A percentile compares a stretch with the other conserved stretches of the same genome.
Conservation (phyloP, 2,797 vertebrate species). For the Cyclopterus lumpus region DNA sequence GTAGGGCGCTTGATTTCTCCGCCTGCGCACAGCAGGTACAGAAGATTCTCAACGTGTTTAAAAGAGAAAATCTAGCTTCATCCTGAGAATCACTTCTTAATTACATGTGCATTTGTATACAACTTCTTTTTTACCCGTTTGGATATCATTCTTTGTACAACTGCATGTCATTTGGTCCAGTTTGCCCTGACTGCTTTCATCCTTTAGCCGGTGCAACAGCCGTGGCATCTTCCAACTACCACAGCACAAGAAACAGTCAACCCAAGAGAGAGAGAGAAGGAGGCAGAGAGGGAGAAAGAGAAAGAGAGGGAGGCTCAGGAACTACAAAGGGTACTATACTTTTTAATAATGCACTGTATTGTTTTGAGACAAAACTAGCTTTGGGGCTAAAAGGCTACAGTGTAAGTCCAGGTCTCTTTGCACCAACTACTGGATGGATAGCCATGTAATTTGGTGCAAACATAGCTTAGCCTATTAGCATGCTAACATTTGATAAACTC, state of each 20-base stretch:
- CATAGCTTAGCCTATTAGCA: too few species aligned
- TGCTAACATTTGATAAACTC: too few species aligned
- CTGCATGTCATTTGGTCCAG: neutral
- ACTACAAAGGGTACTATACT: slow-evolving; percentile 28
- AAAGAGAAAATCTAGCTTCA: neutral
- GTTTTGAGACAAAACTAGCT: neutral
- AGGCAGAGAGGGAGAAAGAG: neutral
- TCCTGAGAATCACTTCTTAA: neutral
- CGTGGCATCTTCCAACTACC: neutral
- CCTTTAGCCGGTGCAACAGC: neutral
- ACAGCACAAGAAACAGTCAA: neutral
- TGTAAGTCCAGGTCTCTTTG: too few species aligned
- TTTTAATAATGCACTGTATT: neutral
- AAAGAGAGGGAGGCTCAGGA: slow-evolving; percentile 16
- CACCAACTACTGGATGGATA: too few species aligned
- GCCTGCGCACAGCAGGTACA: slow-evolving; percentile 13
- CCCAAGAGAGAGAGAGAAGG: neutral
- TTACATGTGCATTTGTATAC: neutral
- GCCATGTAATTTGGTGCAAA: too few species aligned
- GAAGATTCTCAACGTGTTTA: neutral
- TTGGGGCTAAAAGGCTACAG: too few species aligned
- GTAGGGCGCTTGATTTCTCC: slow-evolving; percentile 43
- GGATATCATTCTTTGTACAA: neutral
- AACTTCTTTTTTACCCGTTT: neutral
- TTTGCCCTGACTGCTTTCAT: neutral